phyloP scores from a whole-genome alignment of 2,113 vertebrate species.

The Camelus dromedarius region DNA sequence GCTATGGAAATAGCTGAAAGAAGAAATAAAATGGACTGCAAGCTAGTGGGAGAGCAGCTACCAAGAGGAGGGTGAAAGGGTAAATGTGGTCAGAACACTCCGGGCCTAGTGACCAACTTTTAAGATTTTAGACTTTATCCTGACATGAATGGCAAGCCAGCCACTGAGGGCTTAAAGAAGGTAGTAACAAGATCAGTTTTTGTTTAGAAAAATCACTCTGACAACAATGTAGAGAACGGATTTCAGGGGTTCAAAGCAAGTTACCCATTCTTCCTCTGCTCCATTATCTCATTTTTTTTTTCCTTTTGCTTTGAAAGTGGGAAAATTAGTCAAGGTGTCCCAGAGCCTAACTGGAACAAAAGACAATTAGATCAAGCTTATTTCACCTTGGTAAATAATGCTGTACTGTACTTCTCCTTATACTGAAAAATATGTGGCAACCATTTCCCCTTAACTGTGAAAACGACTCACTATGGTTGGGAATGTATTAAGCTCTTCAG shows the following conservation, averaged over 20 bases:
- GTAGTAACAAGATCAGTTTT: not conserved
- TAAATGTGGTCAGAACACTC: not conserved
- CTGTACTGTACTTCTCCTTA: not conserved
- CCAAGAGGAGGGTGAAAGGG: not conserved
- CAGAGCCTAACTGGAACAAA: not conserved
- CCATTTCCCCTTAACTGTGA: not conserved
- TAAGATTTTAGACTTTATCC: not conserved
- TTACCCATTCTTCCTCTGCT: not conserved
- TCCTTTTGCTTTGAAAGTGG: not conserved
- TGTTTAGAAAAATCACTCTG: conserved; percentile 10
- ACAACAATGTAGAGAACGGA: not conserved
- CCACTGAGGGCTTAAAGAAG: not conserved
- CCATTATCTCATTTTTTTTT: not conserved
- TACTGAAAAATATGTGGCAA: not conserved
- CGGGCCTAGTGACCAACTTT: not conserved
- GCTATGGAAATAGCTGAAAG: not conserved
- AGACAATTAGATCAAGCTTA: not conserved
- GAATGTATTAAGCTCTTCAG: not conserved
- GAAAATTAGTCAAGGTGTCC: not conserved
- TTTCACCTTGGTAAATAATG: conserved; percentile 10
- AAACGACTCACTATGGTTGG: not conserved
- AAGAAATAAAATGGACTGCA: not conserved
- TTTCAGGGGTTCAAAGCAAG: not conserved
- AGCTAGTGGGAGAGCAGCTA: not conserved
- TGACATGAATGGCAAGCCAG: not conserved